Evolutionary conservation across 2,113 vertebrate species (phyloP).

Genomic region (Pterophyllum scalare): DNA sequence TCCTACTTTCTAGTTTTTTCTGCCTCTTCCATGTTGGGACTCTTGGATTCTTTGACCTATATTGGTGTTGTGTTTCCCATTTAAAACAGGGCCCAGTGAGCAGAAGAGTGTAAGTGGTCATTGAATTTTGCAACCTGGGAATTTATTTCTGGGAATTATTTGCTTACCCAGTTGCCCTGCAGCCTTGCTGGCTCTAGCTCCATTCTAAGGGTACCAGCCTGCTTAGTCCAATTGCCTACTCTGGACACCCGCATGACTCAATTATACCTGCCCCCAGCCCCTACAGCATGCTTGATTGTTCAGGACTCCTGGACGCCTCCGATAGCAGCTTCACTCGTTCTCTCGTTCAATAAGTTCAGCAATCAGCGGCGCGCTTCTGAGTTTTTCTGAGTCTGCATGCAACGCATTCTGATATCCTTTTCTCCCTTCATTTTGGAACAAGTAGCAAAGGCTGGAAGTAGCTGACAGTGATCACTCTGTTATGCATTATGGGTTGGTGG

Average conservation of each 20-base stretch:
- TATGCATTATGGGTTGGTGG: neutral
- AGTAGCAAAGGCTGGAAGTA: slow-evolving; percentile 9
- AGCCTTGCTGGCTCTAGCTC: neutral
- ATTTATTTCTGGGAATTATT: neutral
- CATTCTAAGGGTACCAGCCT: neutral
- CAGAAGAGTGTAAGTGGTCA: neutral
- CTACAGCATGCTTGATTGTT: neutral
- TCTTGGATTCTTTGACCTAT: neutral
- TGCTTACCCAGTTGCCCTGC: neutral
- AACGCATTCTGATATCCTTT: slow-evolving; percentile 20
- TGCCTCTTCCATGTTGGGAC: neutral
- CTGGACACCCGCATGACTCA: neutral
- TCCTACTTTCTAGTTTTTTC: neutral
- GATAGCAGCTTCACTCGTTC: neutral
- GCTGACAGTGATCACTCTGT: neutral
- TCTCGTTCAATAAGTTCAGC: slow-evolving; percentile 1
- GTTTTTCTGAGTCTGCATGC: slow-evolving; percentile 17
- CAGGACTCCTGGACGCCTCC: neutral
- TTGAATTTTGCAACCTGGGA: slow-evolving; percentile 24
- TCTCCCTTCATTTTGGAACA: neutral
- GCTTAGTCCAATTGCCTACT: neutral
- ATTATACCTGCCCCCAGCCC: neutral
- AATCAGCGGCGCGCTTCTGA: neutral
- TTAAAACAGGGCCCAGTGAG: neutral
- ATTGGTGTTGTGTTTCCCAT: neutral